Percentiles rank a stretch among this genome's conserved stretches.
Conservation (phyloP, 2,113 vertebrate species). For the Carlito syrichta region DNA sequence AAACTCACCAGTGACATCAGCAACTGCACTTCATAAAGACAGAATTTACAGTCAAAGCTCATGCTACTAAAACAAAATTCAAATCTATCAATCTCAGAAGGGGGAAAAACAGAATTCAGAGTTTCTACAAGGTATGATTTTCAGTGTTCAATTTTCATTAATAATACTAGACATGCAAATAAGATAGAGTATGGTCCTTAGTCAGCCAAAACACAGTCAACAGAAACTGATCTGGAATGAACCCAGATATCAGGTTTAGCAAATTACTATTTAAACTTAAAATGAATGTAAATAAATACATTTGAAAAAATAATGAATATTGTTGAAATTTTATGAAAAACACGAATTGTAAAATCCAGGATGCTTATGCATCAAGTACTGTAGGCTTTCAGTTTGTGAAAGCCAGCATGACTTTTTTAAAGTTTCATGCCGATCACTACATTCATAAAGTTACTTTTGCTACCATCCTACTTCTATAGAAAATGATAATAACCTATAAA, state of each 20-base stretch:
- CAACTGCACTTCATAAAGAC: neutral
- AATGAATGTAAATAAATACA: neutral
- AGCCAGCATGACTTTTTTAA: neutral
- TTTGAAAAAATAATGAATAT: neutral
- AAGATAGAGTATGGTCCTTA: neutral
- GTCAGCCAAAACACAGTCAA: neutral
- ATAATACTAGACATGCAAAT: neutral
- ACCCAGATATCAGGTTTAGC: neutral
- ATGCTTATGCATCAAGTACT: neutral
- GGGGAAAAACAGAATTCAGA: neutral
- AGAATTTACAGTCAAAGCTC: neutral
- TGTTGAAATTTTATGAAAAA: neutral
- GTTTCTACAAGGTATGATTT: neutral
- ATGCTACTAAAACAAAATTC: neutral
- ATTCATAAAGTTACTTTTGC: neutral
- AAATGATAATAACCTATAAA: neutral
- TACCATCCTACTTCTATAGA: neutral
- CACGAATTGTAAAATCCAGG: neutral
- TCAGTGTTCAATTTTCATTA: neutral
- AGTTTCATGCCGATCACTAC: neutral
- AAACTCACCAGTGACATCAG: neutral
- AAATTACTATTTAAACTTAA: neutral
- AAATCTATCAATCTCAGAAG: neutral
- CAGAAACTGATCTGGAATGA: neutral
- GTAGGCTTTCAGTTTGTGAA: neutral